These are phyloP conservation scores for Meta bourneti DNA, from an alignment of 2,888 invertebrate genomes.

Conservation along the genomic window DNA sequence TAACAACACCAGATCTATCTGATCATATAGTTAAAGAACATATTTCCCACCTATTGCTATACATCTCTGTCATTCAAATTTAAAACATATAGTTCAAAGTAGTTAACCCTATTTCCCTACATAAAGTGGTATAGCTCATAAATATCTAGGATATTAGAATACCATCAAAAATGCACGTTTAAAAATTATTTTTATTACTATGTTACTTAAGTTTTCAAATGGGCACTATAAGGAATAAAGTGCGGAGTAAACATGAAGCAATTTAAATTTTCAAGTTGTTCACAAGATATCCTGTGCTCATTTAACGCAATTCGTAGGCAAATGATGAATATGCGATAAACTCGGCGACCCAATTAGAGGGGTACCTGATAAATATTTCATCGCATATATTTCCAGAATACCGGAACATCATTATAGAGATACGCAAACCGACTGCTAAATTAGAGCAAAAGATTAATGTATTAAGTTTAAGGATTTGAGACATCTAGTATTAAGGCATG, in stretches of 20 bases:
- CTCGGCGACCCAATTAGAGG: constrained; percentile 26
- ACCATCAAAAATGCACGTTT: no score
- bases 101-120: no score
- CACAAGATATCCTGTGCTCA: not conserved
- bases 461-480: not conserved
- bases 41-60: no score
- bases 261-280: not conserved
- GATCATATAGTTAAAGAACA: no score
- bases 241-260: not conserved
- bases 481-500: not conserved
- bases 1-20: no score
- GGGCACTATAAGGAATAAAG: no score
- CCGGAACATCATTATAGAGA: constrained; percentile 44
- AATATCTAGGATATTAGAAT: no score
- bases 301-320: not conserved
- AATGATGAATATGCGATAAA: constrained; percentile 21
- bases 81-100: no score
- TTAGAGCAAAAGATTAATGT: constrained; percentile 20
- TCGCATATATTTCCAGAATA: constrained; percentile 35
- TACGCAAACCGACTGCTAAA: constrained; percentile 38
- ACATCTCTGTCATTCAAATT: no score
- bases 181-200: no score
- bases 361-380: constrained; percentile 46
- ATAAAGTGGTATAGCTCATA: no score
- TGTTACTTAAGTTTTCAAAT: no score